Evolutionary conservation across 2,888 invertebrate genomes (phyloP), one percentile per base, ranked within the genome.

Genomic region (Phrixothrix hirtus): DNA sequence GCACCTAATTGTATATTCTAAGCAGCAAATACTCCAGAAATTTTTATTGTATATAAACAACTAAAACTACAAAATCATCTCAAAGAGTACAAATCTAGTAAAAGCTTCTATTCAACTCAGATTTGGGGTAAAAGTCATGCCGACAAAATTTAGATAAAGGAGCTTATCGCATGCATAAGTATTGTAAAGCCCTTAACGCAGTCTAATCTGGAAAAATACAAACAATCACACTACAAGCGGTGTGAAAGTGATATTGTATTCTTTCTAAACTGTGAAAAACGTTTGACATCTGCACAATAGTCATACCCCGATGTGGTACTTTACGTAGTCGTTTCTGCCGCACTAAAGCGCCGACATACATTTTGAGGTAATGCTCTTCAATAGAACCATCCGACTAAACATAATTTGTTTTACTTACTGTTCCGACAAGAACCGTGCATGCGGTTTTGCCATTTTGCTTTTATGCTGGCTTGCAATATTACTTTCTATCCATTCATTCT

Each of bases 161-260:
- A 14, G 38, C 43, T 43, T 53, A 48, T 53, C 53, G 42, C 27
- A 43, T 44, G 34, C 39, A 38, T 39, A 32, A 21, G 38, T 31
- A 43, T 48, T 53, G 53, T 50, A 38, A 45, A 41, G 41, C 47
- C 26, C 49, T 57, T 54, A 55, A 48, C 43, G 39, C 41, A 38
- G 57, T 54, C 64, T 70, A 71, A 71, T 70, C 67, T 65, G 59
- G 7, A 68, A 67, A 70, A 71, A 71, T 65, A 73, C 73, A 72
- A 71, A 72, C 73, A 73, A 73, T 71, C 68, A 67, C 68, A 70
- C 58, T 60, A 65, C 64, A 71, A 69, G 63, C 62, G 65, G 71
- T 72, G 73, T 73, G 72, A 74, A 75, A 74, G 69, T 73, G 73
- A 72, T 68, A 73, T 73, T 74, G 70, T 74, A 70, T 74, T 73